A percentile compares a stretch with the other conserved stretches of the same genome.
phyloP scores from a whole-genome alignment of 1,140 invertebrate species.

The Orchesella cincta region DNA sequence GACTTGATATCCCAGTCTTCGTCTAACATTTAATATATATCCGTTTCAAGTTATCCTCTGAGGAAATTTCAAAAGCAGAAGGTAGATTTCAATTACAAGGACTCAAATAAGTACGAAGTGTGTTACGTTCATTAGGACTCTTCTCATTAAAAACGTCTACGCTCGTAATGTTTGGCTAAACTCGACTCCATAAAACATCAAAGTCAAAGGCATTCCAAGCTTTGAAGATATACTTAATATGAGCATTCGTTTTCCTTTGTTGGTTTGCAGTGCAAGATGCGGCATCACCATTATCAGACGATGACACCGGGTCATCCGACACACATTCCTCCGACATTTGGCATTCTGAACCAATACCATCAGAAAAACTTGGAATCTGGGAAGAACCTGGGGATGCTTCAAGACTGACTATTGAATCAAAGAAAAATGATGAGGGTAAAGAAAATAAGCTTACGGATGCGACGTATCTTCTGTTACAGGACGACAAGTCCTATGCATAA shows the following conservation, averaged over 20 bases:
- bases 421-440: background rate
- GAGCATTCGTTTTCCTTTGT: slow-evolving; percentile 13
- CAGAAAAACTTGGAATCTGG: slow-evolving; percentile 36
- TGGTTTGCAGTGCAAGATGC: background rate
- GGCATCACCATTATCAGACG: background rate
- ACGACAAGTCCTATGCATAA: background rate
- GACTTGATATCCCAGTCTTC: too few species aligned
- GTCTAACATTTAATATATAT: too few species aligned
- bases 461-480: background rate
- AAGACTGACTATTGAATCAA: slow-evolving; percentile 1
- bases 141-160: too few species aligned
- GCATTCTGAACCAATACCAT: slow-evolving; percentile 34
- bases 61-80: too few species aligned
- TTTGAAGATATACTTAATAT: too few species aligned
- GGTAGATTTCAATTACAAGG: too few species aligned
- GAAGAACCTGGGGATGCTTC: slow-evolving; percentile 12
- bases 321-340: slow-evolving; percentile 20
- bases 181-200: too few species aligned
- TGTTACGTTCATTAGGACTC: too few species aligned
- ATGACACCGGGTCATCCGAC: background rate
- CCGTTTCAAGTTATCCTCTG: too few species aligned
- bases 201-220: too few species aligned
- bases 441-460: background rate
- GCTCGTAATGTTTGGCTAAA: too few species aligned
- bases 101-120: too few species aligned